These are phyloP conservation scores for Drosophila biarmipes DNA, from an alignment of 1,140 invertebrate genomes.

Conservation along the genomic window DNA sequence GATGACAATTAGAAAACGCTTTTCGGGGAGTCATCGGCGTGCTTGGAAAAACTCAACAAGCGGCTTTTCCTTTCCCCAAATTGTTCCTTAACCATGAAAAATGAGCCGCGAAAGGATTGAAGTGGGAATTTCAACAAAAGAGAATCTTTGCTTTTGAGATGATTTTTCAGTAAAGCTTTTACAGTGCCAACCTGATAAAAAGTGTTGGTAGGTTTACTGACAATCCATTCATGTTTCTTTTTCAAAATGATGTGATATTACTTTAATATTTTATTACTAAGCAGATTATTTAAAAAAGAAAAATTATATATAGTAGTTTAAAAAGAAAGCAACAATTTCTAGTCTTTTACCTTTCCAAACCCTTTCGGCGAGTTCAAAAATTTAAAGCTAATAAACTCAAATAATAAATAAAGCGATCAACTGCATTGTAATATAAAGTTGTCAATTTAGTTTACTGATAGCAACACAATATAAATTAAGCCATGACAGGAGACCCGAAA, in stretches of 20 bases:
- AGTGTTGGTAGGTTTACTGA: slow-evolving; percentile 3
- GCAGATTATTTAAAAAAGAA: no score
- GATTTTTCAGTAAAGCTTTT: slow-evolving; percentile 1
- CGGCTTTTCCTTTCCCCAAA: slow-evolving; percentile 15
- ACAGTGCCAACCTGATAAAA: slow-evolving; percentile 15
- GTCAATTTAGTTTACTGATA: slow-evolving; percentile 1
- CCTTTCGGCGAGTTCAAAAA: neutral
- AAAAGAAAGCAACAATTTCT: no score
- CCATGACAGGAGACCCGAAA: slow-evolving; percentile 11
- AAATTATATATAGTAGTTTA: no score
- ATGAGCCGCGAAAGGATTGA: slow-evolving; percentile 34
- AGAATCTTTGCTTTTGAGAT: neutral
- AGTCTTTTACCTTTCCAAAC: no score
- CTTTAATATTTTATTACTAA: no score
- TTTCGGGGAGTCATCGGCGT: slow-evolving; percentile 25
- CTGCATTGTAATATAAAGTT: neutral
- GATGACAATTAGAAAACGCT: slow-evolving; percentile 57
- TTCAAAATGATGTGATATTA: no score
- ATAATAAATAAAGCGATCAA: neutral
- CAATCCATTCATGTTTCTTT: neutral
- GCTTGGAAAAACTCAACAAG: slow-evolving; percentile 21
- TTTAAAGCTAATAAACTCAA: neutral
- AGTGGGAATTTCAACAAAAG: slow-evolving; percentile 10
- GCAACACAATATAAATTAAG: slow-evolving; percentile 6
- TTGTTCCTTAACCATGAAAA: slow-evolving; percentile 36